Evolutionary conservation across 1,140 invertebrate species (phyloP), one percentile per base, ranked within the genome.

Genomic region (Araneus ventricosus): DNA sequence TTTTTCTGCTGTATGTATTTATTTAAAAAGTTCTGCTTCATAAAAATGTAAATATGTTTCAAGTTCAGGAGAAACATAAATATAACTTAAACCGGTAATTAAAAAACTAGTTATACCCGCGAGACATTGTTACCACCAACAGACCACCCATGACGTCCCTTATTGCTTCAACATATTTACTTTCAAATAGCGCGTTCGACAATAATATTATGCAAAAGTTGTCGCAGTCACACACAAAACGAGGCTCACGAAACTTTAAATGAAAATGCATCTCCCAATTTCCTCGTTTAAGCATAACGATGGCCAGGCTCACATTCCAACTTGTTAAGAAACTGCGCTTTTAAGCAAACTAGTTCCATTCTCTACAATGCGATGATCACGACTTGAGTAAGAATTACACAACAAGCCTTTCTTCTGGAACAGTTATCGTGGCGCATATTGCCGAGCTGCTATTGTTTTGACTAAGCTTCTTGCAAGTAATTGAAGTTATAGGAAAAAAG

Each of bases 141-240:
- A 34, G 70, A 75, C 70, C 70, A 75, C 70, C 70, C 70, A 75
- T 75, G 30, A 20, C 2, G 70, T 37, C 6, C 6, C 14, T 34
- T 30, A 75, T 34, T 34, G 70, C 30, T 34, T 34, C 20, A 75
- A 37, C 70, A 34, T 37, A 75, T 75, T 75, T 20, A 75, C 70
- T 20, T 6, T 10, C 70, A 75, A 75, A 30, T 75, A 75, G 70
- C 70, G 34, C 27, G 4, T 10, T 34, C 30, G 70, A 30, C 70
- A 75, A 24, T 61, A 89, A 89, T 41, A 37, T 59, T 90, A 90
- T 90, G 70, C 88, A 80, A 80, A 84, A 90, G 41, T 30, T 90
- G 88, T 90, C 88, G 88, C 88, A 80, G 70, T 82, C 80, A 80
- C 30, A 34, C 70, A 34, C 82, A 45, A 57, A 79, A 52, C 41